phyloP scores from a whole-genome alignment of 1,140 invertebrate genomes.

The Drosophila ficusphila region DNA sequence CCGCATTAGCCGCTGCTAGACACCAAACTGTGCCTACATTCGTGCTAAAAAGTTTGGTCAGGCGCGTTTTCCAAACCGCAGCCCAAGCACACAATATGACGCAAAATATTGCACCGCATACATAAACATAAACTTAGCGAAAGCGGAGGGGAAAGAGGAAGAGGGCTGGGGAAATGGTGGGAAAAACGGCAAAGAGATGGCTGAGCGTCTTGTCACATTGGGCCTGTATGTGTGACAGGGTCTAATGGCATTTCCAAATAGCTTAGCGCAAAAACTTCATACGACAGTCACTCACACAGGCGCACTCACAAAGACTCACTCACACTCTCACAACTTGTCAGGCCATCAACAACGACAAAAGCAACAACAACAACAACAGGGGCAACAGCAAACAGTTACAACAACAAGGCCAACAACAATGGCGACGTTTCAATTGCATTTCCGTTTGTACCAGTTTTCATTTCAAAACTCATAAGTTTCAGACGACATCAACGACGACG shows the following conservation, averaged over 20 bases:
- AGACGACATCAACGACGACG: constrained; percentile 63
- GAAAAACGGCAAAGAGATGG: constrained; percentile 13
- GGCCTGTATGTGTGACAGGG: constrained; percentile 55
- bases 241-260: constrained; percentile 80
- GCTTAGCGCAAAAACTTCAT: constrained; percentile 75
- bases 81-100: constrained; percentile 70
- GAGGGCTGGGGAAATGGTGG: not conserved
- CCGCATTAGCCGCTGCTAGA: constrained; percentile 62
- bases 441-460: constrained; percentile 81
- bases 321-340: constrained; percentile 41
- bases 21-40: constrained; percentile 61
- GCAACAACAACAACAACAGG: constrained; percentile 15
- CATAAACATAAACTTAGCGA: constrained; percentile 65
- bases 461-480: constrained; percentile 83
- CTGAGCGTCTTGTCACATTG: constrained; percentile 27
- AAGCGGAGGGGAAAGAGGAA: not conserved
- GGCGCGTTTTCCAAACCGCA: constrained; percentile 48
- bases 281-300: constrained; percentile 50
- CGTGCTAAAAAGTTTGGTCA: constrained; percentile 49
- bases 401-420: constrained; percentile 58
- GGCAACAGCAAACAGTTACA: constrained; percentile 1
- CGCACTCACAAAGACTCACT: constrained; percentile 13
- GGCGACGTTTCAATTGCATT: constrained; percentile 82
- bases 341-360: constrained; percentile 50
- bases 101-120: constrained; percentile 76